Evolutionary conservation across 2,888 invertebrate species (phyloP).

Genomic region (Choristoneura rosaceana): DNA sequence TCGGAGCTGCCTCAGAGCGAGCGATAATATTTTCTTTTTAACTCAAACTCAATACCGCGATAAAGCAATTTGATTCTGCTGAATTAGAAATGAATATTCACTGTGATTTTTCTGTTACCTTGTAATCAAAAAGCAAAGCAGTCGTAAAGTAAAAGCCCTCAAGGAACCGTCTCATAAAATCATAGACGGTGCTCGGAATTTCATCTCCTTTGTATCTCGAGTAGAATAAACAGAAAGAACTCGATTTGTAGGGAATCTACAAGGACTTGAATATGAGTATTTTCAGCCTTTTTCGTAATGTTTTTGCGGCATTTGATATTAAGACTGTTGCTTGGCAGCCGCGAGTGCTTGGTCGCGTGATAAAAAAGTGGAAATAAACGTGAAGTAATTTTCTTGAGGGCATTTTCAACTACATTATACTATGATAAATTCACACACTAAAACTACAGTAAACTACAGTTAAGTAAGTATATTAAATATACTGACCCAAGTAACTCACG

Average conservation of each 20-base stretch:
- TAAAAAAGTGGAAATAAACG: not conserved
- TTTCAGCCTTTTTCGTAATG: constrained; percentile 14
- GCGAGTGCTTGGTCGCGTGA: not conserved
- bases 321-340: not conserved
- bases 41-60: constrained; percentile 20
- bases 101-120: constrained; percentile 20
- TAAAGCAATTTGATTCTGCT: constrained; percentile 25
- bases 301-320: constrained; percentile 7
- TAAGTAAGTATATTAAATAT: no score
- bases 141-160: constrained; percentile 37
- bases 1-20: constrained; percentile 18
- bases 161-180: constrained; percentile 34
- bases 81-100: constrained; percentile 12
- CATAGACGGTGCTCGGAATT: constrained; percentile 34
- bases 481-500: no score
- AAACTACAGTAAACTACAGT: no score
- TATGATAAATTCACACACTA: no score
- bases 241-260: constrained; percentile 33
- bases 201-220: constrained; percentile 40
- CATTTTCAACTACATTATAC: not conserved
- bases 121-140: constrained; percentile 34
- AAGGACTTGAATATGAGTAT: constrained; percentile 27
- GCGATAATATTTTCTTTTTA: constrained; percentile 36
- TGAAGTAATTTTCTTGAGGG: not conserved
- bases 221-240: constrained; percentile 37